Base-by-base conservation (phyloP, 2,888 invertebrate genomes). In the Xanthia togata region DNA sequence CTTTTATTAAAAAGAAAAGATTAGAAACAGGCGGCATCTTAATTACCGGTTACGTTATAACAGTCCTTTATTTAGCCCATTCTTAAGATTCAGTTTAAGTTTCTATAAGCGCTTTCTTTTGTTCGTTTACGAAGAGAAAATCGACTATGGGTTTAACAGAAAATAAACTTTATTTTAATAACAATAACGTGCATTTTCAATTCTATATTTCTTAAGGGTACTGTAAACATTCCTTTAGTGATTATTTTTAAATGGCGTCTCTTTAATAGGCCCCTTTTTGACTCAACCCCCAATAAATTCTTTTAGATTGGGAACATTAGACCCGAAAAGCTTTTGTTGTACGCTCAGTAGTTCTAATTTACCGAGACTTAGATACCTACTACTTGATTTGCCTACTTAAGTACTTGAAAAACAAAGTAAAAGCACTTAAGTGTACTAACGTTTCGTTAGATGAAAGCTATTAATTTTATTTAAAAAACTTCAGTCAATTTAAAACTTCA, bases 91-190 rank as follows among this genome's bases (percentile, higher is more conserved):
- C 74, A 73, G 65, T 84, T 87, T 78, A 69, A 77, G 82, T 82
- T 82, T 81, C 76, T 72, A 73, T 82, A 76, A 86, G 79, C 81
- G 76, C 70, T 87, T 86, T 83, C 86, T 86, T 85, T 87, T 87
- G 82, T 87, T 86, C 69, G 60, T 79, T 81, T 78, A 79, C 81
- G n/a, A 47, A 69, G 23, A 70, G 55, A 57, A 68, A 76, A 78
- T 67, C 53, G 23, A 23, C 38, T 41, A 50, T 12, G n/a, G 17
- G 4, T 35, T 38, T 69, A 4, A 44, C 35, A 53, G 59, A 59
- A 71, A 76, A 69, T 41, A 64, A 76, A 65, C 80, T 77, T 72
- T 84, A 77, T 70, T n/a, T 1, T 0, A 14, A 64, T 38, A 12
- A 2, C 0, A 0, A 41, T 68, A 79, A 76, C 47, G 77, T 70